Evolutionary conservation across 2,797 vertebrate genomes (phyloP).

Genomic region (Microctenopoma lineatum): DNA sequence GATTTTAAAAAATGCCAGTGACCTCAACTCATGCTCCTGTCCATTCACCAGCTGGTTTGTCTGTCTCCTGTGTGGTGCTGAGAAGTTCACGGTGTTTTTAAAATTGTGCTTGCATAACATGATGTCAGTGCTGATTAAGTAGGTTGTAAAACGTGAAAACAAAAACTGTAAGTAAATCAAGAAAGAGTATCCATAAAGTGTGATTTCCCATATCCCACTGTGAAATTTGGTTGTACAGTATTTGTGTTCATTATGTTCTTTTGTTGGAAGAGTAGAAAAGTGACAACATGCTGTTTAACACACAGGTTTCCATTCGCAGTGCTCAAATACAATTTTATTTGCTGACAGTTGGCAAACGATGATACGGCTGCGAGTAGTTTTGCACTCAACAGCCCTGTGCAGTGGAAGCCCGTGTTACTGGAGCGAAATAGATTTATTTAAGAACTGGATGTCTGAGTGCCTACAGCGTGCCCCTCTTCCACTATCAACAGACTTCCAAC

Average conservation of each 20-base stretch:
- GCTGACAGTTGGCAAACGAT: constrained; percentile 30
- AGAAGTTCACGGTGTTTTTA: too few species aligned
- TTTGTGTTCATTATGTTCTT: background rate
- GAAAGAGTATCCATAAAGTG: too few species aligned
- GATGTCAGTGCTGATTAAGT: background rate
- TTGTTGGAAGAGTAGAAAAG: background rate
- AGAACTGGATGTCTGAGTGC: constrained; percentile 59
- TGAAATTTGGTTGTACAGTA: background rate
- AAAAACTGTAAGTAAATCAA: constrained; percentile 14
- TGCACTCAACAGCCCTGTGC: constrained; percentile 34
- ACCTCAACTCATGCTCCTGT: too few species aligned
- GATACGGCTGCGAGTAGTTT: background rate
- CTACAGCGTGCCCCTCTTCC: constrained; percentile 47
- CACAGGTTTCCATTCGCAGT: constrained; percentile 16
- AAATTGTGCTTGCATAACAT: background rate
- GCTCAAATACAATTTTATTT: constrained; percentile 9
- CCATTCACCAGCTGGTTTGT: too few species aligned
- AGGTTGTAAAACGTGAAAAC: background rate
- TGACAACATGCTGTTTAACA: too few species aligned
- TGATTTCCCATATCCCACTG: background rate
- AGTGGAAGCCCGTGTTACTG: constrained; percentile 21
- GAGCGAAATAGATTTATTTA: constrained; percentile 67
- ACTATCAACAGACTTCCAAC: constrained; percentile 52
- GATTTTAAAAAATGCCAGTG: too few species aligned
- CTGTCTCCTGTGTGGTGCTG: too few species aligned